These are phyloP conservation scores for Enteromius treurensis DNA, from an alignment of 2,797 vertebrate species.

Conservation along the genomic window DNA sequence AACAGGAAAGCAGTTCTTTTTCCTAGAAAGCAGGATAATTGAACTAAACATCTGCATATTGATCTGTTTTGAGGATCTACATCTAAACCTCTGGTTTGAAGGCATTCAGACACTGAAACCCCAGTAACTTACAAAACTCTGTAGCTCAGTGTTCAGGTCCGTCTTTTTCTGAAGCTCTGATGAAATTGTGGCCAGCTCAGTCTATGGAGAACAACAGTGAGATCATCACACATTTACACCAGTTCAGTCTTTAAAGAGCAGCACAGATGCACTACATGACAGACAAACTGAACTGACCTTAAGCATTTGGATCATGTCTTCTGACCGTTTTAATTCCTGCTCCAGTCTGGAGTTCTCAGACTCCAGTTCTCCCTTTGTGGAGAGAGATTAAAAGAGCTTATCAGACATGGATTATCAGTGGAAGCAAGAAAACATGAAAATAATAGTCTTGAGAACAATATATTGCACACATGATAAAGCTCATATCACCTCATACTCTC, in stretches of 20 bases:
- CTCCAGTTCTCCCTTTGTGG: slow-evolving; percentile 80
- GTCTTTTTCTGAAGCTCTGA: slow-evolving; percentile 69
- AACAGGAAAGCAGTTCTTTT: too few species aligned
- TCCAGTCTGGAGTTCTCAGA: slow-evolving; percentile 83
- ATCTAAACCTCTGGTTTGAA: too few species aligned
- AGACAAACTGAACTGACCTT: slow-evolving; percentile 76
- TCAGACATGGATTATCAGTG: not conserved
- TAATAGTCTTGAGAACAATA: not conserved
- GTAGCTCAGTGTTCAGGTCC: slow-evolving; percentile 66
- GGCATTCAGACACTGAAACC: not conserved
- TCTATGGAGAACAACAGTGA: slow-evolving; percentile 54
- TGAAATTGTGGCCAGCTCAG: slow-evolving; percentile 66
- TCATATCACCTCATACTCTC: slow-evolving; percentile 84
- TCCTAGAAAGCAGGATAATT: not conserved
- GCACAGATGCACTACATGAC: not conserved
- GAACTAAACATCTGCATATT: not conserved
- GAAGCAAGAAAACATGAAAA: not conserved
- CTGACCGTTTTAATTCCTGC: slow-evolving; percentile 75
- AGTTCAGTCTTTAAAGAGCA: not conserved
- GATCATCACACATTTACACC: not conserved
- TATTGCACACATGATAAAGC: not conserved
- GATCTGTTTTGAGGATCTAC: too few species aligned
- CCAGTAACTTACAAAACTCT: slow-evolving; percentile 67
- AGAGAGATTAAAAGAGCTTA: slow-evolving; percentile 57
- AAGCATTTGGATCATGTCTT: slow-evolving; percentile 78